Evolutionary conservation across 2,113 vertebrate genomes (phyloP).

Genomic region (Gymnobelideus leadbeateri): DNA sequence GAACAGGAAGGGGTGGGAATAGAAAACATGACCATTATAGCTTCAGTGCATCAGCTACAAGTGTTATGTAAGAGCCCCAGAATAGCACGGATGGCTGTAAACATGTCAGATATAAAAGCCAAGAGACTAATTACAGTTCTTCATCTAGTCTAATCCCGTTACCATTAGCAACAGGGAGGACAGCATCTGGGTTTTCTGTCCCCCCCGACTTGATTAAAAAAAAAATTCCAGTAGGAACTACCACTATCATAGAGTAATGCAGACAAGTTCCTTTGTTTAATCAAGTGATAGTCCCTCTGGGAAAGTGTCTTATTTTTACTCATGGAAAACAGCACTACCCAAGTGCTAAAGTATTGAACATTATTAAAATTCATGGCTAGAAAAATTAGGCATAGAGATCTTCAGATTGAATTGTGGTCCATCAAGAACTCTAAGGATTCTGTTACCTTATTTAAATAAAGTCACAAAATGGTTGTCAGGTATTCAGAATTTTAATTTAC

Average conservation of each 20-base stretch:
- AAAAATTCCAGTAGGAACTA: constrained; percentile 60
- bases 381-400: not conserved
- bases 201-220: constrained; percentile 62
- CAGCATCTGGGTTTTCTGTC: constrained; percentile 77
- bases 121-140: constrained; percentile 80
- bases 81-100: constrained; percentile 80
- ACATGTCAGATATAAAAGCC: constrained; percentile 82
- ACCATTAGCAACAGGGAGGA: constrained; percentile 79
- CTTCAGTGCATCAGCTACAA: constrained; percentile 80
- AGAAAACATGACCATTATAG: constrained; percentile 79
- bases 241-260: constrained; percentile 35
- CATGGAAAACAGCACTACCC: not conserved
- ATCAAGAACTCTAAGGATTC: not conserved
- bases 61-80: constrained; percentile 79
- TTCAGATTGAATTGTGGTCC: not conserved
- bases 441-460: not conserved
- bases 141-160: constrained; percentile 80
- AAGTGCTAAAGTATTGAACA: not conserved
- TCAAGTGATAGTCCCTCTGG: not conserved
- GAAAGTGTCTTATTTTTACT: not conserved
- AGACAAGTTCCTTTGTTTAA: constrained; percentile 3
- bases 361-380: not conserved
- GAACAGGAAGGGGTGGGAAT: constrained; percentile 73
- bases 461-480: not conserved
- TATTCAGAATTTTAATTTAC: not conserved